These are phyloP conservation scores for Dryobates pubescens DNA, from an alignment of 2,797 vertebrate genomes.

Conservation along the genomic window DNA sequence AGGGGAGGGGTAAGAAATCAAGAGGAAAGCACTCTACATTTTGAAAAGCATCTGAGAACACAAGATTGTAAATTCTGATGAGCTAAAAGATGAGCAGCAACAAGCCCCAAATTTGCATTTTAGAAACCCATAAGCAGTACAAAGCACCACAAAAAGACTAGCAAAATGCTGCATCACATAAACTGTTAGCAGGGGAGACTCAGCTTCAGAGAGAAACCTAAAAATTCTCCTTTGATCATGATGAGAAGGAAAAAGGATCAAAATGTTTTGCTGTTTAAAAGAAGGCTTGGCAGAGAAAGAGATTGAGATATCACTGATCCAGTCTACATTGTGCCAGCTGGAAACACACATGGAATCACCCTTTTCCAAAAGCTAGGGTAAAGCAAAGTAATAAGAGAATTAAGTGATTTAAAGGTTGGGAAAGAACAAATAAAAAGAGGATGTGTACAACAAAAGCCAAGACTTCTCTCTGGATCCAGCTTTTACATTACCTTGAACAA, in stretches of 20 bases:
- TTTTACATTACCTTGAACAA: background rate
- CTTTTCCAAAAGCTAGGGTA: background rate
- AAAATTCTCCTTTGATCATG: slow-evolving; percentile 30
- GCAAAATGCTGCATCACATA: background rate
- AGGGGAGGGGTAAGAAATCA: background rate
- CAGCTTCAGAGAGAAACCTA: slow-evolving; percentile 5
- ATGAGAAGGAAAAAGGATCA: background rate
- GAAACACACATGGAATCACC: background rate
- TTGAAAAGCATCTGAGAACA: background rate
- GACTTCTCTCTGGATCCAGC: background rate
- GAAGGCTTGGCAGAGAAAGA: slow-evolving; percentile 14
- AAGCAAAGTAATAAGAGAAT: background rate
- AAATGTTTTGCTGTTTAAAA: slow-evolving; percentile 35
- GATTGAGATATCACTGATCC: background rate
- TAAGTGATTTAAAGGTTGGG: background rate
- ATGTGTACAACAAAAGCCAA: background rate
- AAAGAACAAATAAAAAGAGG: slow-evolving; percentile 12
- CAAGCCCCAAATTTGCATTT: background rate
- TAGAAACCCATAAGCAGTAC: background rate
- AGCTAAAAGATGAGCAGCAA: background rate
- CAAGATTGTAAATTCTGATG: background rate
- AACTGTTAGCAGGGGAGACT: slow-evolving; percentile 5
- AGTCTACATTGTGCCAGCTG: background rate
- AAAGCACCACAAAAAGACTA: slow-evolving; percentile 1
- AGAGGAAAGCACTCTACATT: background rate